Conservation (phyloP, 2,888 invertebrate genomes). For the Gymnoscelis rufifasciata region DNA sequence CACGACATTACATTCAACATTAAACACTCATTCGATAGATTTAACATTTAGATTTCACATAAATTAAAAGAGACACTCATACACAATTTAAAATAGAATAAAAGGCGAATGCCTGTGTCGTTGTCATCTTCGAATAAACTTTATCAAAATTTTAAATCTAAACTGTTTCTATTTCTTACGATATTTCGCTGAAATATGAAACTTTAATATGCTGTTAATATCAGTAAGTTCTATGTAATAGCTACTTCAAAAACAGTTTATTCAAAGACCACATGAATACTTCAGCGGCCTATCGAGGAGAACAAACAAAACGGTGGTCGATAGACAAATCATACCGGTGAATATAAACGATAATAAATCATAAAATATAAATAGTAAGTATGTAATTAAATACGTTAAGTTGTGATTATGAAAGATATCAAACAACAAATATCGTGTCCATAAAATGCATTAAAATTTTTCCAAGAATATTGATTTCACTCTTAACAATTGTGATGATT, state of each 20-base stretch:
- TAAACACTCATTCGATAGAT: slow-evolving; percentile 56
- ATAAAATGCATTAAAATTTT: slow-evolving; percentile 28
- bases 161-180: not conserved
- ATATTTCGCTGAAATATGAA: not conserved
- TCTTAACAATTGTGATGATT: slow-evolving; percentile 77
- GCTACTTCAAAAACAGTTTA: slow-evolving; percentile 2
- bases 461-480: slow-evolving; percentile 41
- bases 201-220: not conserved
- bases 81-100: slow-evolving; percentile 51
- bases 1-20: slow-evolving; percentile 50
- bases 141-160: not conserved
- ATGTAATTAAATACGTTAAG: slow-evolving; percentile 23
- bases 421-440: slow-evolving; percentile 36
- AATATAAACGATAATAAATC: slow-evolving; percentile 43
- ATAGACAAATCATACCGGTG: slow-evolving; percentile 47
- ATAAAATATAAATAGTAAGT: slow-evolving; percentile 27
- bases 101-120: slow-evolving; percentile 53
- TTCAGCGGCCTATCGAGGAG: slow-evolving; percentile 47
- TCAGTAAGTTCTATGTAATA: too few relatives aligned
- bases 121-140: slow-evolving; percentile 40
- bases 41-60: slow-evolving; percentile 29
- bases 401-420: slow-evolving; percentile 35
- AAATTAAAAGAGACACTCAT: slow-evolving; percentile 56
- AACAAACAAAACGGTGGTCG: slow-evolving; percentile 42
- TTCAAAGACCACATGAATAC: slow-evolving; percentile 29